Conservation (phyloP, 2,888 invertebrate species). For the Anticlea derivata region DNA sequence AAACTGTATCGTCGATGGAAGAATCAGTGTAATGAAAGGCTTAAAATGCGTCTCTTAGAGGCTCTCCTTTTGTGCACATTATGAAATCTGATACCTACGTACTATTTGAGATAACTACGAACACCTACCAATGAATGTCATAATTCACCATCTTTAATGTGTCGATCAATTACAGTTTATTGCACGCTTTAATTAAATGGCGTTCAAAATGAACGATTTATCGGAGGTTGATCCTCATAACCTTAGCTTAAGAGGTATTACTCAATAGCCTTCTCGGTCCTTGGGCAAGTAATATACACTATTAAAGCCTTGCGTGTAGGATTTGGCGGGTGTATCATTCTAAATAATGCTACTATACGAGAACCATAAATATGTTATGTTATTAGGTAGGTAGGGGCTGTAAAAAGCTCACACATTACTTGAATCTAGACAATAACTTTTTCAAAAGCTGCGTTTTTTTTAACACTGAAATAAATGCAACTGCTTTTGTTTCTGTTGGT, state of each 20-base stretch:
- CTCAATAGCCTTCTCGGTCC: slow-evolving; percentile 59
- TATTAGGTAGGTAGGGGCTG: too few species aligned
- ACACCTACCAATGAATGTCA: too few species aligned
- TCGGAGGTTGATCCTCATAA: slow-evolving; percentile 80
- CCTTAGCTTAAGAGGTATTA: slow-evolving; percentile 73
- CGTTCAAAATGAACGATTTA: slow-evolving; percentile 79
- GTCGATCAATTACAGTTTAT: slow-evolving; percentile 81
- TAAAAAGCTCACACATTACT: too few species aligned
- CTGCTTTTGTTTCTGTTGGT: neutral
- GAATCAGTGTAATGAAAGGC: too few species aligned
- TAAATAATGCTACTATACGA: slow-evolving; percentile 29
- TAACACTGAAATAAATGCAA: too few species aligned
- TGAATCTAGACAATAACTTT: too few species aligned
- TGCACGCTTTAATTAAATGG: slow-evolving; percentile 77
- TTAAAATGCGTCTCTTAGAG: too few species aligned
- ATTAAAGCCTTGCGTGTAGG: slow-evolving; percentile 48
- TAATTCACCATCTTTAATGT: slow-evolving; percentile 65
- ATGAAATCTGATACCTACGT: too few species aligned
- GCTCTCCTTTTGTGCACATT: too few species aligned
- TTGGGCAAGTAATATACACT: slow-evolving; percentile 46
- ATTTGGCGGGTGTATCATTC: slow-evolving; percentile 37
- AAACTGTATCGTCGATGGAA: too few species aligned
- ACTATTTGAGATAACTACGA: too few species aligned
- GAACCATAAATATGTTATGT: neutral
- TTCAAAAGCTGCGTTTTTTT: too few species aligned